A percentile compares a stretch with the other conserved stretches of the same genome.
phyloP scores from a whole-genome alignment of 2,113 vertebrate species.

The Myxocyprinus asiaticus region DNA sequence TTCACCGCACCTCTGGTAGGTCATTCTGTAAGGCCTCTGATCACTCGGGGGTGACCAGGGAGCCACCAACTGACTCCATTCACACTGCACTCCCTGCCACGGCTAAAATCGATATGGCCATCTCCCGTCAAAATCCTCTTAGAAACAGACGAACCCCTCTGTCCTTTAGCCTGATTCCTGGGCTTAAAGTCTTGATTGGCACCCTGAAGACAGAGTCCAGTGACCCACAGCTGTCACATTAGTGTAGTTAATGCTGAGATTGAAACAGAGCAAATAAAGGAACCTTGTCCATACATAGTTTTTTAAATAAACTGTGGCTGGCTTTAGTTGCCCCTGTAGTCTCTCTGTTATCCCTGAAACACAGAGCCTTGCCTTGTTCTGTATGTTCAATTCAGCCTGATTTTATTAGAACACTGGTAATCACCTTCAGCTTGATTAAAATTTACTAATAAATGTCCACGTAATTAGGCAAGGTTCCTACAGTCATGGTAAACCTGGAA shows the following conservation, averaged over 20 bases:
- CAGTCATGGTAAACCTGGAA: too few species aligned
- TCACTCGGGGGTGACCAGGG: constrained; percentile 73
- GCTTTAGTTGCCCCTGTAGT: constrained; percentile 25
- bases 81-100: constrained; percentile 52
- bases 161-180: constrained; percentile 74
- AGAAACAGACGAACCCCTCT: constrained; percentile 69
- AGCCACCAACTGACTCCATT: constrained; percentile 62
- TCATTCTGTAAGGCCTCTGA: constrained; percentile 74
- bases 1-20: constrained; percentile 73
- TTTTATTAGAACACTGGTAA: too few species aligned
- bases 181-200: constrained; percentile 79
- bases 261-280: constrained; percentile 80
- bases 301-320: constrained; percentile 72
- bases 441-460: too few species aligned
- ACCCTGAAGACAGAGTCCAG: constrained; percentile 64
- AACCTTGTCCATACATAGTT: constrained; percentile 67
- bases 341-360: background rate
- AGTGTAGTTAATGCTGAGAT: constrained; percentile 69
- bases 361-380: background rate
- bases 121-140: constrained; percentile 78
- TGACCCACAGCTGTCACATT: constrained; percentile 83
- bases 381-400: too few species aligned
- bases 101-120: constrained; percentile 77
- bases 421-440: too few species aligned
- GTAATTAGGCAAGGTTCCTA: too few species aligned